Base-by-base conservation (phyloP, 1,140 invertebrate genomes). In the Homarus americanus region DNA sequence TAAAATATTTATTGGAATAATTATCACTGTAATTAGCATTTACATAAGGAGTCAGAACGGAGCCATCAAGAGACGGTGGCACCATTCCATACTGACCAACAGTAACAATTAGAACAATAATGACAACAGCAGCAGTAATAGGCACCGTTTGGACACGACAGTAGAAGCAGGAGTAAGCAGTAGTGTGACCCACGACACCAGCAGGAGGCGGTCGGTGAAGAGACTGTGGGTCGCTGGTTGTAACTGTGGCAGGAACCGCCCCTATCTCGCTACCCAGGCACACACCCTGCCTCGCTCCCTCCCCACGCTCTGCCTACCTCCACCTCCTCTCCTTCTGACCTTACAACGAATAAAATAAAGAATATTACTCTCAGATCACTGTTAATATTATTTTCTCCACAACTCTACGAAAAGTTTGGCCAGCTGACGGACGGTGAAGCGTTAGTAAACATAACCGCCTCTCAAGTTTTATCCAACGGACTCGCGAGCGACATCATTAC, bases 401-500 rank as follows among this genome's bases (percentile, higher is more conserved):
- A 69, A 32, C n/a, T 24, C 28, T 7, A 9, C n/a, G n/a, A 69
- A 32, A 69, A 32, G n/a, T 32, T 12, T 24, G 17, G 28, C 17
- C 63, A 28, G 9, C n/a, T 69, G 63, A 69, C n/a, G 63, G n/a
- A 32, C 28, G 63, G 28, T 24, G 32, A 32, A 20, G 63, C n/a
- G 44, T 49, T 69, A 9, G 63, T 28, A 32, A 69, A 69, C 9
- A 69, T 28, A 69, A 28, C 63, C 12, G 63, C 63, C n/a, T 69
- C 7, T 69, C 2, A 69, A 69, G 63, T 69, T 58, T 58, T 69
- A 24, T 69, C n/a, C 63, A 69, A 69, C 63, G n/a, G 63, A 20
- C n/a, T 69, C n/a, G 63, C 17, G n/a, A 32, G 63, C 63, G 63
- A 69, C 63, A 69, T 69, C 63, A 69, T 69, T 69, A 69, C 63